Percentiles rank a stretch among this genome's conserved stretches.
These are phyloP conservation scores for Zootoca vivipara DNA, from an alignment of 2,113 vertebrate genomes.

Conservation along the genomic window DNA sequence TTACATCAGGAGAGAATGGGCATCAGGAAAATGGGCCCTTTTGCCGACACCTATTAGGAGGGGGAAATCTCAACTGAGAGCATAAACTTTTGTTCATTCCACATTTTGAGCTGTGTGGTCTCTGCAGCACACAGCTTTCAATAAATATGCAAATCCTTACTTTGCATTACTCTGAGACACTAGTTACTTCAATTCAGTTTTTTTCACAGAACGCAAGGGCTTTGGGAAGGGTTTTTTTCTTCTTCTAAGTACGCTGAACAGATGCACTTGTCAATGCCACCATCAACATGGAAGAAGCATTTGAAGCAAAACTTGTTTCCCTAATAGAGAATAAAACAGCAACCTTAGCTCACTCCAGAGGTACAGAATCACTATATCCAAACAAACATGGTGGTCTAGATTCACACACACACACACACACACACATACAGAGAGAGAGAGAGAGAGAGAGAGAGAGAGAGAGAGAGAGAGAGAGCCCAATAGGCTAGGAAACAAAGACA, in stretches of 20 bases:
- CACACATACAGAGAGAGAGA: no score
- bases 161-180: constrained; percentile 69
- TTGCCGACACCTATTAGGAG: constrained; percentile 57
- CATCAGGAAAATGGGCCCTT: constrained; percentile 59
- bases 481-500: constrained; percentile 24
- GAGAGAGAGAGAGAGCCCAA: constrained; percentile 8
- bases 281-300: constrained; percentile 57
- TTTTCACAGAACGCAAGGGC: constrained; percentile 72
- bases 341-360: constrained; percentile 38
- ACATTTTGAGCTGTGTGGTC: constrained; percentile 60
- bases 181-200: constrained; percentile 62
- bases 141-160: constrained; percentile 78
- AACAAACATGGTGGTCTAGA: constrained; percentile 28
- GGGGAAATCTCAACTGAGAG: constrained; percentile 41
- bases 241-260: constrained; percentile 59
- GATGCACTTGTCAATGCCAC: constrained; percentile 67
- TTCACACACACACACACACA: neutral
- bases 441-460: no score
- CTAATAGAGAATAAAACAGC: constrained; percentile 26
- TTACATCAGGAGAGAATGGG: constrained; percentile 42
- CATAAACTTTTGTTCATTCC: constrained; percentile 66
- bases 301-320: constrained; percentile 47
- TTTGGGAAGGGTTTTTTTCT: neutral
- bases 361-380: constrained; percentile 1
- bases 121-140: constrained; percentile 68